Evolutionary conservation across 2,113 vertebrate genomes (phyloP).

Genomic region (Chunga burmeisteri): DNA sequence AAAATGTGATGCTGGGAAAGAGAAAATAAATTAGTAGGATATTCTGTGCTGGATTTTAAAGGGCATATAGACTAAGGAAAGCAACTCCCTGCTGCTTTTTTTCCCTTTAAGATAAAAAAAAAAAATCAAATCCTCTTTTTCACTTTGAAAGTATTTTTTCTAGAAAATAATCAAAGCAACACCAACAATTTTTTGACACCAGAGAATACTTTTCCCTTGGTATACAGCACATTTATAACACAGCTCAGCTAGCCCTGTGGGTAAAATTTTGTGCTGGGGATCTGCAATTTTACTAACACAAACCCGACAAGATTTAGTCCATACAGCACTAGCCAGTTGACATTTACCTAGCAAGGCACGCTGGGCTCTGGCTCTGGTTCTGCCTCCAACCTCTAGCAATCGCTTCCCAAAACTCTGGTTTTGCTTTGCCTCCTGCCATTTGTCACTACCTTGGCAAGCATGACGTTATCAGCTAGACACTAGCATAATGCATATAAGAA

Average conservation of each 20-base stretch:
- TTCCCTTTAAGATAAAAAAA: slow-evolving; percentile 55
- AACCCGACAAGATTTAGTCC: not conserved
- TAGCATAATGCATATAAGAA: not conserved
- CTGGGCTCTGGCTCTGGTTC: not conserved
- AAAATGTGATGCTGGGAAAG: not conserved
- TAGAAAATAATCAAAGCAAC: slow-evolving; percentile 65
- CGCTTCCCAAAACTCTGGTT: not conserved
- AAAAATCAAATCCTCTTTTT: slow-evolving; percentile 46
- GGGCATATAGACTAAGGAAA: slow-evolving; percentile 29
- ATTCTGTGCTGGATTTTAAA: slow-evolving; percentile 53
- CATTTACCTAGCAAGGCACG: not conserved
- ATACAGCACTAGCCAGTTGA: not conserved
- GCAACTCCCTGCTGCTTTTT: slow-evolving; percentile 64
- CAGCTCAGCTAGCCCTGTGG: not conserved
- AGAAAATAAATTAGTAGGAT: slow-evolving; percentile 56
- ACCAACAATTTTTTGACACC: slow-evolving; percentile 60
- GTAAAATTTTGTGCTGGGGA: not conserved
- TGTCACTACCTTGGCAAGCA: not conserved
- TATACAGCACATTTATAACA: slow-evolving; percentile 28
- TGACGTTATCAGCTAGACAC: not conserved
- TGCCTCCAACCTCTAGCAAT: not conserved
- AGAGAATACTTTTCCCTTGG: slow-evolving; percentile 50
- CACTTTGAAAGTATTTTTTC: slow-evolving; percentile 72
- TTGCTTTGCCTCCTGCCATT: not conserved
- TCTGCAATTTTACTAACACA: slow-evolving; percentile 5